These are phyloP conservation scores for Nowickia ferox DNA, from an alignment of 2,888 invertebrate species.

Conservation along the genomic window DNA sequence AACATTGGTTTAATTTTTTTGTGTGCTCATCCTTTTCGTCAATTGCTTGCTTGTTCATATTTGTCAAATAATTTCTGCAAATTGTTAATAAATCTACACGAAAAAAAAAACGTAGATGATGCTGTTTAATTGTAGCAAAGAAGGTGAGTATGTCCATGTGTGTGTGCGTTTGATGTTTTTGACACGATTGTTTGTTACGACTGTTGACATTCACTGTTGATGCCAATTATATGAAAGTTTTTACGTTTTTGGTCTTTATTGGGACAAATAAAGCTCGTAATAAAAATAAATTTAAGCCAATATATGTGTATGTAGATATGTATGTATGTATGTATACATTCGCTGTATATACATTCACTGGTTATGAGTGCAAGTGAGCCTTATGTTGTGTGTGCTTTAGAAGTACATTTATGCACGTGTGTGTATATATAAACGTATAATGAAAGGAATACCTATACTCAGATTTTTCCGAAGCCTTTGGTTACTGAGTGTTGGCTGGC, in stretches of 20 bases:
- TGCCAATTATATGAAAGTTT: constrained; percentile 49
- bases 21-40: neutral
- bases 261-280: constrained; percentile 39
- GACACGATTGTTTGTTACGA: constrained; percentile 56
- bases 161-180: constrained; percentile 18
- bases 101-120: neutral
- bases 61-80: constrained; percentile 52
- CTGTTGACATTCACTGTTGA: constrained; percentile 58
- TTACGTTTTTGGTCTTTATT: constrained; percentile 15
- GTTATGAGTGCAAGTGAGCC: no score
- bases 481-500: no score
- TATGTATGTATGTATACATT: neutral
- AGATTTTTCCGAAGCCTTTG: no score
- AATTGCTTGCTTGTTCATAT: constrained; percentile 25
- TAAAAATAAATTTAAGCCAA: constrained; percentile 44
- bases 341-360: neutral
- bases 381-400: neutral
- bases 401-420: no score
- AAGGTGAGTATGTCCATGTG: neutral
- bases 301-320: no score
- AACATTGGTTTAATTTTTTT: neutral
- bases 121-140: neutral
- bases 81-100: constrained; percentile 48
- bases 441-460: no score
- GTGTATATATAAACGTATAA: no score